A percentile compares a stretch with the other conserved stretches of the same genome.
These are phyloP conservation scores for Agrilus cyanescens DNA, from an alignment of 2,888 invertebrate genomes.

Conservation along the genomic window DNA sequence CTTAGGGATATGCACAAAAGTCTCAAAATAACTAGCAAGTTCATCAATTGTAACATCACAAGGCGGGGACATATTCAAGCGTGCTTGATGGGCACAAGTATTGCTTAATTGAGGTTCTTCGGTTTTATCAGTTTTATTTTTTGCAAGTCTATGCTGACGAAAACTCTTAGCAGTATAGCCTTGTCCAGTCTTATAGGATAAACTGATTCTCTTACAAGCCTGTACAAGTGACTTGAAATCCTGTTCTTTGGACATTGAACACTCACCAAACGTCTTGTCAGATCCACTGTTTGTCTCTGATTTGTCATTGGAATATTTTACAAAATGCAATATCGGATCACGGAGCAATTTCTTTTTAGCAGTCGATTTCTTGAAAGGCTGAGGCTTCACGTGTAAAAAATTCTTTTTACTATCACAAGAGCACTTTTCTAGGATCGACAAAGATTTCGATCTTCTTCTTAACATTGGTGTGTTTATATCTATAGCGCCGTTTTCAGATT, in stretches of 20 bases:
- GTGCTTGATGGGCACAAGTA: constrained; percentile 65
- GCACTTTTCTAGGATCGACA: too few species aligned
- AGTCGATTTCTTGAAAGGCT: constrained; percentile 2
- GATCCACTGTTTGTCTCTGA: not conserved
- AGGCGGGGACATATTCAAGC: constrained; percentile 50
- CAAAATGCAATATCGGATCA: not conserved
- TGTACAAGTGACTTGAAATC: constrained; percentile 34
- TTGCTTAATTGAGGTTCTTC: constrained; percentile 16
- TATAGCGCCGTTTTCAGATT: too few species aligned
- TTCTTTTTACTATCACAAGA: too few species aligned
- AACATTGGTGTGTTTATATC: too few species aligned
- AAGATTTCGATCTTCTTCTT: too few species aligned
- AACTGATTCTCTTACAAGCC: constrained; percentile 32
- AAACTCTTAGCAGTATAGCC: constrained; percentile 27
- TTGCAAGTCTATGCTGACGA: constrained; percentile 20
- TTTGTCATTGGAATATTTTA: constrained; percentile 7
- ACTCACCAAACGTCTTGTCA: constrained; percentile 28
- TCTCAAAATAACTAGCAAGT: constrained; percentile 90
- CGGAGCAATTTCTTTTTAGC: constrained; percentile 1
- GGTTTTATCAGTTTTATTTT: constrained; percentile 11
- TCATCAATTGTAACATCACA: constrained; percentile 90
- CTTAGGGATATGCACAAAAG: constrained; percentile 90
- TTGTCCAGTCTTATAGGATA: constrained; percentile 24
- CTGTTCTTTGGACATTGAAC: constrained; percentile 22
- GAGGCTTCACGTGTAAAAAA: too few species aligned